These are phyloP conservation scores for Lacerta viridis DNA, from an alignment of 2,797 vertebrate genomes.

Conservation along the genomic window DNA sequence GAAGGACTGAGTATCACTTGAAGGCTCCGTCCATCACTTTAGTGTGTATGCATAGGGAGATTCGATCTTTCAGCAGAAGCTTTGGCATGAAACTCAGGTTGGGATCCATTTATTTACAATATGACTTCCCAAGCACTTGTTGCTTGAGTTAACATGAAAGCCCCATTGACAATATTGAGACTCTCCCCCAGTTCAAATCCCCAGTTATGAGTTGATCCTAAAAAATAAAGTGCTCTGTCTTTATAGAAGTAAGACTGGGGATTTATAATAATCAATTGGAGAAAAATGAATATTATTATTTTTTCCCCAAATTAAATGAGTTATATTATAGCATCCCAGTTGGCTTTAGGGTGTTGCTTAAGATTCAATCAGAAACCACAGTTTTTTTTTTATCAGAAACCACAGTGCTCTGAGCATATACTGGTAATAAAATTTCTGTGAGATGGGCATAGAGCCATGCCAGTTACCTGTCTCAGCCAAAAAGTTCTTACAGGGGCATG, in stretches of 20 bases:
- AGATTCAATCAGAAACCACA: not conserved
- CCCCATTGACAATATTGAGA: not conserved
- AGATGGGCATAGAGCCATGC: not conserved
- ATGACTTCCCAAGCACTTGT: not conserved
- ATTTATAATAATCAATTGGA: not conserved
- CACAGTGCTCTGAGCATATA: too few relatives aligned
- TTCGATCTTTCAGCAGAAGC: not conserved
- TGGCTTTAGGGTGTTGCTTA: not conserved
- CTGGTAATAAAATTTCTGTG: not conserved
- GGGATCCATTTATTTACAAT: not conserved
- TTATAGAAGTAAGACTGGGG: not conserved
- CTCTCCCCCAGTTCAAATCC: not conserved
- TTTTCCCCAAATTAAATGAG: too few relatives aligned
- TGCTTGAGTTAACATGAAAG: slow-evolving; percentile 11
- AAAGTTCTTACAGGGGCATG: not conserved
- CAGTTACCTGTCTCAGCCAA: not conserved
- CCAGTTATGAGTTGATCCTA: not conserved
- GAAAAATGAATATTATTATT: not conserved
- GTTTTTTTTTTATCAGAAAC: not conserved
- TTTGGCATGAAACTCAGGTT: slow-evolving; percentile 7
- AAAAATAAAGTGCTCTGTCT: not conserved
- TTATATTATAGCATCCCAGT: too few relatives aligned
- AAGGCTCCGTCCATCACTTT: not conserved
- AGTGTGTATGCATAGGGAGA: not conserved
- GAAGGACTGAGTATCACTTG: not conserved